Evolutionary conservation across 2,888 invertebrate genomes (phyloP).

Genomic region (Caradrina clavipalpis): DNA sequence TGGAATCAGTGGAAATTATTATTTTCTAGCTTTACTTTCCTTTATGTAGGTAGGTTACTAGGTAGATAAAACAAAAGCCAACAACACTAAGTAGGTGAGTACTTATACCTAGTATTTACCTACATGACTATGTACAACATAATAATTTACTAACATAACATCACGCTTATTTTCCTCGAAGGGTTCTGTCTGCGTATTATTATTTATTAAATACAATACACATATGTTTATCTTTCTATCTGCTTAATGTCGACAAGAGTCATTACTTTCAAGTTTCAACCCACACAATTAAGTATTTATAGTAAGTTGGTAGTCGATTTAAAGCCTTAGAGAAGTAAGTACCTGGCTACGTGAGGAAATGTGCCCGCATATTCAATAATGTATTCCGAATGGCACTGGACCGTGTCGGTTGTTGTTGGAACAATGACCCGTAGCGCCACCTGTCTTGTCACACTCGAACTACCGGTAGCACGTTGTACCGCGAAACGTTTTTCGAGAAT

Average conservation of each 20-base stretch:
- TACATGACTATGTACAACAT: background rate
- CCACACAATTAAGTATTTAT: slow-evolving; percentile 50
- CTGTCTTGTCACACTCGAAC: slow-evolving; percentile 54
- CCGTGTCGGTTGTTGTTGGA: slow-evolving; percentile 25
- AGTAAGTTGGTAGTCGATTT: slow-evolving; percentile 27
- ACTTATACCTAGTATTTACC: no score
- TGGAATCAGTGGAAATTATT: no score
- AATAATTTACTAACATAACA: slow-evolving; percentile 23
- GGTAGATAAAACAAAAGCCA: no score
- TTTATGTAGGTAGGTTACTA: no score
- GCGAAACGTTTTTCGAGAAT: slow-evolving; percentile 40
- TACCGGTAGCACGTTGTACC: slow-evolving; percentile 43
- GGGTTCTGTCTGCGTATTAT: background rate
- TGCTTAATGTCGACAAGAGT: slow-evolving; percentile 8
- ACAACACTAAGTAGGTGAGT: no score
- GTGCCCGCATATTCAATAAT: slow-evolving; percentile 61
- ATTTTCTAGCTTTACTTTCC: no score
- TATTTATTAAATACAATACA: no score
- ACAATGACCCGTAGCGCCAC: slow-evolving; percentile 64
- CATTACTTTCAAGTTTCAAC: slow-evolving; percentile 35
- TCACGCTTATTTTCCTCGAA: background rate
- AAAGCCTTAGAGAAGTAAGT: slow-evolving; percentile 41
- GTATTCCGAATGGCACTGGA: slow-evolving; percentile 40
- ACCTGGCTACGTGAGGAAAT: slow-evolving; percentile 55
- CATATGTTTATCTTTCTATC: background rate